phyloP scores from a whole-genome alignment of 2,888 invertebrate genomes.

The Drosophila algonquin region DNA sequence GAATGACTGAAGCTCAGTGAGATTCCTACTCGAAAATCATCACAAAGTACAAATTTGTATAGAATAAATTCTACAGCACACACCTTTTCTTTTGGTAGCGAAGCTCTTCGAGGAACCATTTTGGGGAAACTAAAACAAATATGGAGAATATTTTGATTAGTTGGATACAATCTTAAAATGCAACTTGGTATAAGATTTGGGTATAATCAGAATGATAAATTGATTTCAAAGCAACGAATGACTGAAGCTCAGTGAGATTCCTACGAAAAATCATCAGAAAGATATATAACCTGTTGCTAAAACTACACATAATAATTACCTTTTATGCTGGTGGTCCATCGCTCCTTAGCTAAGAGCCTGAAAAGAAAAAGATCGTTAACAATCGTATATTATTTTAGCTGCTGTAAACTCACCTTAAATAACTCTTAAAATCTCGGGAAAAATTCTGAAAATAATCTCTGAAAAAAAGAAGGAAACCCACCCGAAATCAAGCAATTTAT shows the following conservation, averaged over 20 bases:
- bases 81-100: conserved; percentile 17
- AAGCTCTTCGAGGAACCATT: too few species aligned
- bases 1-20: conserved; percentile 63
- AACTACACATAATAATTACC: conserved; percentile 16
- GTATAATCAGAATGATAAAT: conserved; percentile 45
- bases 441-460: conserved; percentile 26
- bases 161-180: neutral
- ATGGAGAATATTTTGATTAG: neutral
- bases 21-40: conserved; percentile 63
- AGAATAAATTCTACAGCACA: conserved; percentile 3
- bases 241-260: conserved; percentile 70
- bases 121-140: neutral
- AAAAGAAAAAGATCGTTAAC: neutral
- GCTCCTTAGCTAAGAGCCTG: neutral
- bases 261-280: conserved; percentile 49
- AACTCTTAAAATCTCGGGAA: too few species aligned
- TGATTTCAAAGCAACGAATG: conserved; percentile 62
- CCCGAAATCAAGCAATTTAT: conserved; percentile 12
- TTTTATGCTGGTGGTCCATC: neutral
- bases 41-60: neutral
- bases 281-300: neutral
- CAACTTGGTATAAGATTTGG: neutral
- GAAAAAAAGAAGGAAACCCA: conserved; percentile 18
- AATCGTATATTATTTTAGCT: neutral
- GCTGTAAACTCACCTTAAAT: conserved; percentile 39